These are phyloP conservation scores for Alexandromys fortis DNA, from an alignment of 2,113 vertebrate genomes.

Conservation along the genomic window DNA sequence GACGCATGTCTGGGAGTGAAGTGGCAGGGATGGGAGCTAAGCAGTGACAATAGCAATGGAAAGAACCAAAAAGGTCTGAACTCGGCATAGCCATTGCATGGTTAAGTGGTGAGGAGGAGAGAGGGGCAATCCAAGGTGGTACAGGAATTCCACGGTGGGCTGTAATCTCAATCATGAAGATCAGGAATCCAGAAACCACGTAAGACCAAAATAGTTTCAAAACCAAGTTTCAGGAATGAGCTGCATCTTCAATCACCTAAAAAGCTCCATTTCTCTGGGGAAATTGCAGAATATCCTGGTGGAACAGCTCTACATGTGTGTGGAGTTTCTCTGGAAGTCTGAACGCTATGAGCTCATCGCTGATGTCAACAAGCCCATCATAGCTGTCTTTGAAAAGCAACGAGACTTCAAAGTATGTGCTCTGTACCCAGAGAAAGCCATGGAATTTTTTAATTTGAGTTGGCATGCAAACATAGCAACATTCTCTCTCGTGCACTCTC, in stretches of 20 bases:
- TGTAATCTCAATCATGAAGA: background rate
- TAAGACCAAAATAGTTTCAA: background rate
- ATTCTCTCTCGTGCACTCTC: fast-evolving
- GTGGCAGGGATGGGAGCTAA: fast-evolving
- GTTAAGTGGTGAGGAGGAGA: background rate
- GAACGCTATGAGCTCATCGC: slow-evolving; percentile 97
- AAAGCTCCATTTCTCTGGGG: slow-evolving; percentile 55
- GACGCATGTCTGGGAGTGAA: fast-evolving
- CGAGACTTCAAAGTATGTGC: slow-evolving; percentile 95
- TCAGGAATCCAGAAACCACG: background rate
- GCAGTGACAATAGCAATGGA: background rate
- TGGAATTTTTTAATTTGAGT: no score
- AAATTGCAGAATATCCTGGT: slow-evolving; percentile 93
- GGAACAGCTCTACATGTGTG: slow-evolving; percentile 96
- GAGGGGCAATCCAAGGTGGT: background rate
- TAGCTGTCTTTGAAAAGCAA: slow-evolving; percentile 97
- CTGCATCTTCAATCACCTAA: background rate
- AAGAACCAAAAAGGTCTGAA: background rate
- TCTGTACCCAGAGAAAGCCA: background rate
- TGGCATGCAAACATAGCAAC: background rate
- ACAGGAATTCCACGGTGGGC: no score
- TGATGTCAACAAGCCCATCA: slow-evolving; percentile 98
- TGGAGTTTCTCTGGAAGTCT: slow-evolving; percentile 98
- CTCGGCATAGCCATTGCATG: background rate
- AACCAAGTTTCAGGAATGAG: background rate